These are phyloP conservation scores for Nebria salina DNA, from an alignment of 2,888 invertebrate species.

Conservation along the genomic window DNA sequence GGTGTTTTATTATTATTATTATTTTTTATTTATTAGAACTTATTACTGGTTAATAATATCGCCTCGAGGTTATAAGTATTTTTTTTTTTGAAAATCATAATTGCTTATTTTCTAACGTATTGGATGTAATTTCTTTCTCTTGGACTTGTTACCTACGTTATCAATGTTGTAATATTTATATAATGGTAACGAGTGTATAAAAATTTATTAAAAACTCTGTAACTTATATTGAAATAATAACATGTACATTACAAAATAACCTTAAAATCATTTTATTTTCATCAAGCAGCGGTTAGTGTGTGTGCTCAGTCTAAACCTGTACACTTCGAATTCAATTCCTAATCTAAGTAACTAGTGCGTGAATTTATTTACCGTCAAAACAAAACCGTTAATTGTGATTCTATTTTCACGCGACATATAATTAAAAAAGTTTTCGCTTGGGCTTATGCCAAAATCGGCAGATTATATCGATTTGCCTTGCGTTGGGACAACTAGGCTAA, in stretches of 20 bases:
- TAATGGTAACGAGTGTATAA: conserved; percentile 24
- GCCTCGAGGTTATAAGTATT: conserved; percentile 10
- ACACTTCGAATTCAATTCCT: neutral
- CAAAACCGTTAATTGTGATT: neutral
- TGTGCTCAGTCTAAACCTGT: no score
- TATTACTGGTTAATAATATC: conserved; percentile 26
- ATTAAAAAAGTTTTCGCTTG: neutral
- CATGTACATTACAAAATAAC: conserved; percentile 33
- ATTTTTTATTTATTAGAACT: conserved; percentile 42
- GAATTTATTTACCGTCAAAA: neutral
- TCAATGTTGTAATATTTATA: conserved; percentile 22
- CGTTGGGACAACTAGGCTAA: neutral
- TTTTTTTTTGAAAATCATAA: neutral
- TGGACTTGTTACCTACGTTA: conserved; percentile 37
- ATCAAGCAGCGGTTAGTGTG: no score
- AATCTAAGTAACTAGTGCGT: neutral
- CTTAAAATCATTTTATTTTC: neutral
- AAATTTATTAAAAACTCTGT: conserved; percentile 25
- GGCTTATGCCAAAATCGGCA: neutral
- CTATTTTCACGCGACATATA: neutral
- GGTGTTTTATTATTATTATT: conserved; percentile 36
- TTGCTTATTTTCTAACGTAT: conserved; percentile 36
- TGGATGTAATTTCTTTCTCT: conserved; percentile 18
- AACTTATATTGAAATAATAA: conserved; percentile 37
- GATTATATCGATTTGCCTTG: neutral